Conservation (phyloP, 2,888 invertebrate genomes). For the Crossocerus cetratus region DNA sequence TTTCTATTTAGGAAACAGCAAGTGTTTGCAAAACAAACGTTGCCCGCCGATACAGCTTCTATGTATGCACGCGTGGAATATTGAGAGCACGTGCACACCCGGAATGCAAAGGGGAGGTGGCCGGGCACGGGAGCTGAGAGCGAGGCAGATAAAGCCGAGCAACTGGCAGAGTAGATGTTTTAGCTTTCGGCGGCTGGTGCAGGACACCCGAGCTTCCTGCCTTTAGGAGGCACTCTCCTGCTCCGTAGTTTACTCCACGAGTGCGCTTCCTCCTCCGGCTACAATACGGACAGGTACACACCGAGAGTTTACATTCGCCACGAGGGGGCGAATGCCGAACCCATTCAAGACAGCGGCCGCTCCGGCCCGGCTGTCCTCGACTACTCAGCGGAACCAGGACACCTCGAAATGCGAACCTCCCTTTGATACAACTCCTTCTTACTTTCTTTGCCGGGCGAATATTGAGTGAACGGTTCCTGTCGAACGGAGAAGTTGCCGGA, state of each 20-base stretch:
- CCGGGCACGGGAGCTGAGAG: constrained; percentile 34
- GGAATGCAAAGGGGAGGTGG: constrained; percentile 29
- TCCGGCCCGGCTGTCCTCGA: constrained; percentile 39
- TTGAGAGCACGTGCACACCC: constrained; percentile 14
- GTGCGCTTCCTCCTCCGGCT: constrained; percentile 8
- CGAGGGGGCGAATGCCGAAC: constrained; percentile 32
- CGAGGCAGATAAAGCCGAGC: constrained; percentile 40
- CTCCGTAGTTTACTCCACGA: constrained; percentile 45
- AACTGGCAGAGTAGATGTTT: constrained; percentile 46
- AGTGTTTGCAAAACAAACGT: neutral
- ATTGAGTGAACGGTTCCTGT: too few species aligned
- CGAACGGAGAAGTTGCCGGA: too few species aligned
- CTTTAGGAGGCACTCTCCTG: constrained; percentile 61
- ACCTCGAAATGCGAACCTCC: constrained; percentile 19
- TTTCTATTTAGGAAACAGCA: neutral
- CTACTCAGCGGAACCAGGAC: constrained; percentile 23
- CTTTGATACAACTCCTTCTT: constrained; percentile 7
- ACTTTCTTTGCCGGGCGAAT: neutral
- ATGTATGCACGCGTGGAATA: neutral
- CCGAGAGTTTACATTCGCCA: constrained; percentile 23
- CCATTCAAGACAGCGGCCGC: constrained; percentile 43
- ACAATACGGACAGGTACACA: constrained; percentile 28
- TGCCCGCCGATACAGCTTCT: neutral
- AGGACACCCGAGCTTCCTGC: constrained; percentile 20
- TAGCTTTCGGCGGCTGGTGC: constrained; percentile 42